phyloP scores from a whole-genome alignment of 2,113 vertebrate genomes.

The Bubalus kerabau region DNA sequence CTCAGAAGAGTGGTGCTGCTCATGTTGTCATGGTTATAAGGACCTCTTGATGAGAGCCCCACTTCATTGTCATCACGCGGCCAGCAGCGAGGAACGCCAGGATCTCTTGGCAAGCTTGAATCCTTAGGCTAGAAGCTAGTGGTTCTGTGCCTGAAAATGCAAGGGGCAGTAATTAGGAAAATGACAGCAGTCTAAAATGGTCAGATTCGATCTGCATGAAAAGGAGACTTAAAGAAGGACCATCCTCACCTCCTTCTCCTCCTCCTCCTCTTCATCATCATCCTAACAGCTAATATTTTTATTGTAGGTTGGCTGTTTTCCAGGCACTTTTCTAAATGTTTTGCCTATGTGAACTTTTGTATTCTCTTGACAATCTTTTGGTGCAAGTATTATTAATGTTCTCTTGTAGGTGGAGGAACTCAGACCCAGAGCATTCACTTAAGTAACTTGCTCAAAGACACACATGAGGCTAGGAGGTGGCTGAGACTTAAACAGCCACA shows the following conservation, averaged over 20 bases:
- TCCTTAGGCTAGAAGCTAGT: neutral
- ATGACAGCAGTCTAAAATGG: neutral
- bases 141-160: neutral
- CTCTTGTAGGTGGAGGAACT: neutral
- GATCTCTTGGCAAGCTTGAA: neutral
- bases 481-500: neutral
- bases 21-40: conserved; percentile 76
- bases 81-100: neutral
- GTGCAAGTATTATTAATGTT: neutral
- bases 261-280: no score
- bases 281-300: neutral
- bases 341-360: neutral
- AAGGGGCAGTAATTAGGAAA: neutral
- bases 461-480: no score
- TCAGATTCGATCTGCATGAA: neutral
- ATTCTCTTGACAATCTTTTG: neutral
- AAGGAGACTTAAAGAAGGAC: neutral
- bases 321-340: neutral
- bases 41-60: conserved; percentile 54
- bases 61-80: conserved; percentile 11
- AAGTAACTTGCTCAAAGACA: neutral
- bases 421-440: neutral
- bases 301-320: neutral
- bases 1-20: conserved; percentile 48
- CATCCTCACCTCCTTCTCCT: neutral